A percentile compares a stretch with the other conserved stretches of the same genome.
These are phyloP conservation scores for Fregata magnificens DNA, from an alignment of 2,113 vertebrate species.

Conservation along the genomic window DNA sequence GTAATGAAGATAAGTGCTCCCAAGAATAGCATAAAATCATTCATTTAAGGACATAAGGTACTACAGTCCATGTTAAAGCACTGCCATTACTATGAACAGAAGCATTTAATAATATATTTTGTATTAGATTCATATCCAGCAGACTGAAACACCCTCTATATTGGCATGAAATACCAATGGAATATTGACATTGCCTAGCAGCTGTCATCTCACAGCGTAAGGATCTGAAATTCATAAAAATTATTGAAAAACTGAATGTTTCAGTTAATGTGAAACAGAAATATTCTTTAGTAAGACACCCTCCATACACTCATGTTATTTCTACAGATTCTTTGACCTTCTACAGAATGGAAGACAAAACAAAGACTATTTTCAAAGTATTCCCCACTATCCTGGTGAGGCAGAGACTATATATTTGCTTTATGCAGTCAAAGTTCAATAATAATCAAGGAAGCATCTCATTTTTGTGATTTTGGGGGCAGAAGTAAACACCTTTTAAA, in stretches of 20 bases:
- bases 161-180: neutral
- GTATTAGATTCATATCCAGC: neutral
- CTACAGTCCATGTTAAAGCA: neutral
- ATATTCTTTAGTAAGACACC: neutral
- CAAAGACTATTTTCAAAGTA: neutral
- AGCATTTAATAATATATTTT: neutral
- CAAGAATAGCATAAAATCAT: neutral
- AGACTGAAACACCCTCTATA: neutral
- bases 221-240: neutral
- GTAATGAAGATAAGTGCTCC: conserved; percentile 1
- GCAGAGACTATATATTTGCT: neutral
- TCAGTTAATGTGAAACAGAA: neutral
- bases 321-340: neutral
- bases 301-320: neutral
- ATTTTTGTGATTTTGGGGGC: neutral
- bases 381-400: neutral
- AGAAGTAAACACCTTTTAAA: neutral
- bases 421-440: neutral
- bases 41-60: neutral
- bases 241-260: neutral
- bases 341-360: neutral
- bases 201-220: neutral
- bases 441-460: neutral
- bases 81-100: neutral
- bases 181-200: neutral